Conservation (phyloP, 2,888 invertebrate species). For the Callosobruchus maculatus region DNA sequence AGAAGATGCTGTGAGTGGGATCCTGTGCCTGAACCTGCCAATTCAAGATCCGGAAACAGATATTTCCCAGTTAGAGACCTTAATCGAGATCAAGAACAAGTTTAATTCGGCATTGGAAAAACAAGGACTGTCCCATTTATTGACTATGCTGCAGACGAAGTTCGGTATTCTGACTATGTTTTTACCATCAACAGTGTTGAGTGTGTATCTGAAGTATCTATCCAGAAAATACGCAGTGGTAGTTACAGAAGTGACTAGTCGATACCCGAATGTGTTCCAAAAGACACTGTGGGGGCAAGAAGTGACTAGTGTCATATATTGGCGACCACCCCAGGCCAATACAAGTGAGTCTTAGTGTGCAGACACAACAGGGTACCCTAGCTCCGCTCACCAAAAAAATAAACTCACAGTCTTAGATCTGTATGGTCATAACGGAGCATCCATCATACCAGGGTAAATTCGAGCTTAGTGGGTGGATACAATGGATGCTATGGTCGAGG, state of each 20-base stretch:
- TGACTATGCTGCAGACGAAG: constrained; percentile 54
- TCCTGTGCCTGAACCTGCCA: constrained; percentile 64
- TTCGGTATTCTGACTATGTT: constrained; percentile 60
- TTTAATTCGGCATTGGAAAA: constrained; percentile 47
- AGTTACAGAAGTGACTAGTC: constrained; percentile 57
- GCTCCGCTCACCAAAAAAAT: no score
- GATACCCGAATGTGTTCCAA: constrained; percentile 47
- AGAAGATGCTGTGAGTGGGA: constrained; percentile 54
- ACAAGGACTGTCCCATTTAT: constrained; percentile 55
- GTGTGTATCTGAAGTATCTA: constrained; percentile 59
- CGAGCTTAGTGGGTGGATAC: no score
- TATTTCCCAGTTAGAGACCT: constrained; percentile 36
- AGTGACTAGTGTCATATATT: constrained; percentile 62
- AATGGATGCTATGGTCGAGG: no score
- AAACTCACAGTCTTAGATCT: no score
- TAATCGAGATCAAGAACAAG: constrained; percentile 46
- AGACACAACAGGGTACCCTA: no score
- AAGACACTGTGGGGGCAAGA: constrained; percentile 64
- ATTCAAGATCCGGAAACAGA: constrained; percentile 48
- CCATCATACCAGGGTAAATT: no score
- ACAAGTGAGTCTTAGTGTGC: constrained; percentile 57
- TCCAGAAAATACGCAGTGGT: constrained; percentile 66
- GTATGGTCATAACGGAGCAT: no score
- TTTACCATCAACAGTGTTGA: constrained; percentile 57
- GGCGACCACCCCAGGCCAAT: constrained; percentile 74